Base-by-base conservation (phyloP, 2,888 invertebrate genomes). In the Malacosoma neustria region DNA sequence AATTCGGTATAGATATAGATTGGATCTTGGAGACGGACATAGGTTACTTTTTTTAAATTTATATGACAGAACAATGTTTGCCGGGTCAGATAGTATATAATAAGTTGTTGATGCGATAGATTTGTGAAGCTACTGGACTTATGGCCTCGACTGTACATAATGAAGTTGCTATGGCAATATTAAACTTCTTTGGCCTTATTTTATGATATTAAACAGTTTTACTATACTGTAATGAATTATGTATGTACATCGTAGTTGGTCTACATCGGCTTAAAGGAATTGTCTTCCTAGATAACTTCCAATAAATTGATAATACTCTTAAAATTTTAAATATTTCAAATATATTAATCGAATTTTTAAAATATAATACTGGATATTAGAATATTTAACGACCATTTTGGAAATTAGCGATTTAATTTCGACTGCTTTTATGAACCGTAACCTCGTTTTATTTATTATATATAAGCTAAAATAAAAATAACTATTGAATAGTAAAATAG, bases 401-500 rank as follows among this genome's bases (percentile, higher is more conserved):
- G 54, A 38, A 55, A 56, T 57, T 58, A 44, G 36, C 57, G 61
- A 58, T 63, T 61, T 54, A 45, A 68, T 79, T 81, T 79, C 49
- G 69, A 80, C 76, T 64, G 72, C 72, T 73, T 79, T 79, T 80
- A 63, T 53, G 57, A 68, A 68, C 73, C 69, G 52, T 65, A 55
- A 69, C 67, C 63, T 70, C 57, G 66, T 70, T 71, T 71, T 63
- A 67, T 62, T 60, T 71, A 60, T 70, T 68, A 58, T 56, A 69
- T 70, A 70, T 67, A 64, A 73, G 62, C 50, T 67, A 66, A 67
- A 60, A 68, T 50, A 63, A 57, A 49, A 55, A 62, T 75, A 77
- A 69, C 84, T 85, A 85, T 85, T 55, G 70, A 80, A 82, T 85
- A 84, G 84, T 84, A 68, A 80, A 76, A 70, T 64, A 72, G 71